Base-by-base conservation (phyloP, 53 echinoderm and acorn worm genomes). In the Arbacia lixula region DNA sequence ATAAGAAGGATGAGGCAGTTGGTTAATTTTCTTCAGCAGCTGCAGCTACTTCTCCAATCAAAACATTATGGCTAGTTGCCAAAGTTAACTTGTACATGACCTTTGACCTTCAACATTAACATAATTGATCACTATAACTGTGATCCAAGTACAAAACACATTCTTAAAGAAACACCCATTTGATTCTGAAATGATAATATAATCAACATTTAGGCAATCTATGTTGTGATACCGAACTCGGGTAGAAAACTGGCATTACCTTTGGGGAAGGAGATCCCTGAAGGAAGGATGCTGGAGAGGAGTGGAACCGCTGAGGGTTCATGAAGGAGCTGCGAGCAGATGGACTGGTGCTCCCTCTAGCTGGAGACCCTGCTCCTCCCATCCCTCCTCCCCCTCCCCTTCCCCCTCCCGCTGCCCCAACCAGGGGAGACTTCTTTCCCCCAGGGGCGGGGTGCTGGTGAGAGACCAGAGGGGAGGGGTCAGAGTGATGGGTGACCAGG, bases 221-320 rank as follows among this genome's bases (percentile, higher is more conserved):
- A n/a, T n/a, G n/a, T n/a, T n/a, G n/a, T n/a, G n/a, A n/a, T n/a
- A n/a, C n/a, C n/a, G n/a, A n/a, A n/a, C n/a, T n/a, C n/a, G n/a
- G n/a, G n/a, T n/a, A n/a, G n/a, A n/a, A n/a, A n/a, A n/a, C n/a
- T n/a, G n/a, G n/a, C n/a, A n/a, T n/a, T 22, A 66, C 66, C 66
- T 66, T 66, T 66, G 66, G 20, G 36, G 66, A 66, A 19, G 76
- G 60, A 17, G 79, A 78, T 27, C 17, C 28, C 14, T 78, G 76
- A 19, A 76, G 76, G 22, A 76, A 26, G 36, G 76, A 19, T 33
- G 32, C 57, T 3, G 30, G 76, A 26, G 79, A 78, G 25, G 79
- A 78, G 36, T 78, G 79, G 60, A 78, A 37, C 39, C 79, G 35
- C 36, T 78, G 79, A 16, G 79, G 79, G 42, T 61, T 78, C 55